phyloP scores from a whole-genome alignment of 2,888 invertebrate species.

The Agrotis clavis region DNA sequence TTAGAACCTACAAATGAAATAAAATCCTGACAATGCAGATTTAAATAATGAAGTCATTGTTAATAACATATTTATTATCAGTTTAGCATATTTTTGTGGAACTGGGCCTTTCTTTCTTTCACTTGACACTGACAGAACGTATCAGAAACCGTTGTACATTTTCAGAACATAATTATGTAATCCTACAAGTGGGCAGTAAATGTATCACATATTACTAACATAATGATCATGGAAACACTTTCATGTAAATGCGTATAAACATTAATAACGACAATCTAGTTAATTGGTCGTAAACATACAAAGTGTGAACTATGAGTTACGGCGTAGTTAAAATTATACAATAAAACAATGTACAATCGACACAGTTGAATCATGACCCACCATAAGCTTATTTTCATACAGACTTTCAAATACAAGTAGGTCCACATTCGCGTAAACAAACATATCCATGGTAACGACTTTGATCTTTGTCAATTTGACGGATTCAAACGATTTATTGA shows the following conservation, averaged over 20 bases:
- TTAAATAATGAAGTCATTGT: background rate
- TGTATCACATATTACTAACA: constrained; percentile 14
- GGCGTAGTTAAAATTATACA: constrained; percentile 22
- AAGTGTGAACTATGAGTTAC: constrained; percentile 1
- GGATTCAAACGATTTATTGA: too few species aligned
- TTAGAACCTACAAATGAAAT: background rate
- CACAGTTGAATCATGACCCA: too few species aligned
- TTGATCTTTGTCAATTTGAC: too few species aligned
- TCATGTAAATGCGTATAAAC: constrained; percentile 14
- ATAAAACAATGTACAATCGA: background rate
- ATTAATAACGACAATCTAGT: constrained; percentile 32
- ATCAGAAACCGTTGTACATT: background rate
- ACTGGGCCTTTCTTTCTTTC: background rate
- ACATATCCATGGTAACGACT: too few species aligned
- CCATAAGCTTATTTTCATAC: too few species aligned
- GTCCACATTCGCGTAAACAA: too few species aligned
- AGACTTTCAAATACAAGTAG: too few species aligned
- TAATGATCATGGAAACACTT: constrained; percentile 17
- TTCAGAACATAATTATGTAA: constrained; percentile 8
- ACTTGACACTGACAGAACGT: background rate
- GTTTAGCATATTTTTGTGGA: too few species aligned
- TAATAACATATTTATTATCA: background rate
- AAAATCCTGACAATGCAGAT: background rate
- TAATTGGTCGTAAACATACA: constrained; percentile 40
- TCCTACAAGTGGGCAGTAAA: constrained; percentile 46